These are phyloP conservation scores for Ophiodon elongatus DNA, from an alignment of 2,113 vertebrate genomes.

Conservation along the genomic window DNA sequence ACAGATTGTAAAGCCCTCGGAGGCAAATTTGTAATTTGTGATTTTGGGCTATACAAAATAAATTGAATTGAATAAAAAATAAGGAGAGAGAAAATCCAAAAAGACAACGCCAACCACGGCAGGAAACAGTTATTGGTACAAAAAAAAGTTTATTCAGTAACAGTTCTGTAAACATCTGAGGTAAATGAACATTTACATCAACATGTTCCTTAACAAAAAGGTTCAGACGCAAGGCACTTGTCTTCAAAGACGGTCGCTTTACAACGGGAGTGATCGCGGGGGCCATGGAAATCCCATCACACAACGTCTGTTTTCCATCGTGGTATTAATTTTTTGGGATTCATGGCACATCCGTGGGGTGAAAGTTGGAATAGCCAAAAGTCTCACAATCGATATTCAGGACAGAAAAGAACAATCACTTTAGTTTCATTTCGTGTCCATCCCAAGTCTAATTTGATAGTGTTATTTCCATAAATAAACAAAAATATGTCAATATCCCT, in stretches of 20 bases:
- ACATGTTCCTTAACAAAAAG: slow-evolving; percentile 86
- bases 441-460: slow-evolving; percentile 43
- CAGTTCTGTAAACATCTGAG: slow-evolving; percentile 90
- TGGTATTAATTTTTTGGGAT: slow-evolving; percentile 4
- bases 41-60: too few species aligned
- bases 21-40: too few species aligned
- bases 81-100: neutral
- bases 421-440: slow-evolving; percentile 26
- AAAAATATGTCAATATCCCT: slow-evolving; percentile 72
- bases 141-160: slow-evolving; percentile 93
- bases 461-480: slow-evolving; percentile 69
- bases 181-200: slow-evolving; percentile 91
- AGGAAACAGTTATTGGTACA: slow-evolving; percentile 50
- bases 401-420: slow-evolving; percentile 62
- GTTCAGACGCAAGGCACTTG: slow-evolving; percentile 86
- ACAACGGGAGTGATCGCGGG: slow-evolving; percentile 58
- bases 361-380: slow-evolving; percentile 38
- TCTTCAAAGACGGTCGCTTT: slow-evolving; percentile 79
- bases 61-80: too few species aligned
- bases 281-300: slow-evolving; percentile 45
- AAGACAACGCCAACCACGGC: neutral
- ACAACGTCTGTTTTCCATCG: slow-evolving; percentile 36
- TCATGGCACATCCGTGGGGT: slow-evolving; percentile 56
- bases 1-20: too few species aligned
- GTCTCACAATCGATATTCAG: slow-evolving; percentile 53